Conservation (phyloP, 2,888 invertebrate species). For the Pristionchus exspectatus region DNA sequence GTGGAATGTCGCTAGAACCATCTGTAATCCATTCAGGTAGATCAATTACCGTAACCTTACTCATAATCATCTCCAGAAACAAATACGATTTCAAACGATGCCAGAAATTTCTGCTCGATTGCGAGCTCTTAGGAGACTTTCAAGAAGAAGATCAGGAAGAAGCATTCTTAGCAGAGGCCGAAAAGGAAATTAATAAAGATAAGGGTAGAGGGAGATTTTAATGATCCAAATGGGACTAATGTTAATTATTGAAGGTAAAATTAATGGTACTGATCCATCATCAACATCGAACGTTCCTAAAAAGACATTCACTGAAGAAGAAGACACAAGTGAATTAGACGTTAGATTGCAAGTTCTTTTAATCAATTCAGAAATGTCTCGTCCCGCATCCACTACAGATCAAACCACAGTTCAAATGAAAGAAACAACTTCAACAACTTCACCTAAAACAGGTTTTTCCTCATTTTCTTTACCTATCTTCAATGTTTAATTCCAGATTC, state of each 20-base stretch:
- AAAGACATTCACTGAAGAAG: background rate
- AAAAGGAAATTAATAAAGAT: slow-evolving; percentile 22
- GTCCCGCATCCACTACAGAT: background rate
- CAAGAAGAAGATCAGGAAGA: slow-evolving; percentile 49
- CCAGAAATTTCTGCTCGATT: slow-evolving; percentile 55
- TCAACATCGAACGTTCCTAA: background rate
- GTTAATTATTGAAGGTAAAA: background rate
- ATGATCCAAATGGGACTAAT: background rate
- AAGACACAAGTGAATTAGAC: background rate
- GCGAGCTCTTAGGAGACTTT: slow-evolving; percentile 51
- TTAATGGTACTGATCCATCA: background rate
- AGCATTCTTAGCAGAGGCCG: background rate
- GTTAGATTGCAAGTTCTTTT: background rate
- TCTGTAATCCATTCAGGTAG: slow-evolving; percentile 54
- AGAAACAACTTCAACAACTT: background rate
- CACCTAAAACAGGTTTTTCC: background rate
- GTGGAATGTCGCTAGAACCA: slow-evolving; percentile 49
- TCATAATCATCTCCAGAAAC: background rate
- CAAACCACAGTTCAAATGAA: background rate
- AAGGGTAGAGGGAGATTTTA: background rate
- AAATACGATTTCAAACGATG: slow-evolving; percentile 53
- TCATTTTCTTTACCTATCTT: background rate
- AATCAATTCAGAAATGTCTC: background rate
- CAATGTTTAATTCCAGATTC: background rate
- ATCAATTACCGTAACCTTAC: background rate